phyloP scores from a whole-genome alignment of 2,113 vertebrate species.

The Macrotis lagotis region DNA sequence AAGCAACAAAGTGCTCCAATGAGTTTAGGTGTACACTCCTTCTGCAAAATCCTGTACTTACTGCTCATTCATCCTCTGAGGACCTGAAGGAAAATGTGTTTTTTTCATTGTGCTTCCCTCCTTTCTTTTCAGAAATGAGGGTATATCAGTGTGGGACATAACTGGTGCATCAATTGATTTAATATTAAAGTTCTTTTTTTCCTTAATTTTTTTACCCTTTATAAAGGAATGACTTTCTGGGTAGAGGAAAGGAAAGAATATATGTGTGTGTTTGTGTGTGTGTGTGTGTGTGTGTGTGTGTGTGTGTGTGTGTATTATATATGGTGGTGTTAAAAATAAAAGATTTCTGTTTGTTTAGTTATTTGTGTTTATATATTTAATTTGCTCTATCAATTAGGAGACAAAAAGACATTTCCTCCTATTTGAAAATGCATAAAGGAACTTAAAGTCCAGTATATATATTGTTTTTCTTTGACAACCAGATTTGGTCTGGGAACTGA shows the following conservation, averaged over 20 bases:
- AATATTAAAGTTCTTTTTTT: not conserved
- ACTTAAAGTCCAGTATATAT: not conserved
- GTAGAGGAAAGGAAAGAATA: not conserved
- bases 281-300: too few species aligned
- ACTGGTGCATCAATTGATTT: not conserved
- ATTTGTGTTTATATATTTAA: too few species aligned
- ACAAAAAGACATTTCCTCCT: conserved; percentile 24
- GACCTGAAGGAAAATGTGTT: not conserved
- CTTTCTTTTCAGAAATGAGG: not conserved
- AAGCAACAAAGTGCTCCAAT: not conserved
- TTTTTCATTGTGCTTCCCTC: conserved; percentile 23
- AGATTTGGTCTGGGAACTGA: conserved; percentile 47
- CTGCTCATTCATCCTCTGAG: conserved; percentile 10
- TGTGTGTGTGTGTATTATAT: too few species aligned
- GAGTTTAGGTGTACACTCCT: not conserved
- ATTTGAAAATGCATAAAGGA: not conserved
- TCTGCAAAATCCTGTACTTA: not conserved
- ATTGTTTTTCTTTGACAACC: conserved; percentile 28
- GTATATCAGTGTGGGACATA: not conserved
- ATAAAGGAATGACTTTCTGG: not conserved
- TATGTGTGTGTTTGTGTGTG: too few species aligned
- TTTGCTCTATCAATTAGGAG: conserved; percentile 2
- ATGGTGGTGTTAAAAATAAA: too few species aligned
- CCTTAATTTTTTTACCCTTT: not conserved
- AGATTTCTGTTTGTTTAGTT: too few species aligned